A percentile compares a stretch with the other conserved stretches of the same genome.
Evolutionary conservation across 2,888 invertebrate genomes (phyloP).

Genomic region (Tineola bisselliella): DNA sequence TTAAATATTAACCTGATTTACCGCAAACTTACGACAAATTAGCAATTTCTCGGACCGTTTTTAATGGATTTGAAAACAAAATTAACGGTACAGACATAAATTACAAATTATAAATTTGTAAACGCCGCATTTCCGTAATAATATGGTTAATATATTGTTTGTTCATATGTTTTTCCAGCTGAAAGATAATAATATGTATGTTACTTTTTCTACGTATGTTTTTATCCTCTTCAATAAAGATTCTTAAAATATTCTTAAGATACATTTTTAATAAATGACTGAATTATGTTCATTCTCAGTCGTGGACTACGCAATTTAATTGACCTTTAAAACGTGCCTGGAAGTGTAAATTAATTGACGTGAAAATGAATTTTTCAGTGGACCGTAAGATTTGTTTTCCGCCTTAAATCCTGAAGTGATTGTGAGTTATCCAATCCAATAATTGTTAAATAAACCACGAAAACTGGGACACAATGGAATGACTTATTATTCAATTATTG

Average conservation of each 20-base stretch:
- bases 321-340: no score
- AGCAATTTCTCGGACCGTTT: not conserved
- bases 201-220: no score
- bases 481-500: not conserved
- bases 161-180: no score
- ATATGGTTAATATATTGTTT: no score
- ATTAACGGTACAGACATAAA: not conserved
- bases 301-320: no score
- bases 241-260: no score
- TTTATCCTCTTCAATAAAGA: no score
- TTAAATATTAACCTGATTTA: slow-evolving; percentile 2
- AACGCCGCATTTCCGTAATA: no score
- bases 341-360: slow-evolving; percentile 3
- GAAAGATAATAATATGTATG: no score
- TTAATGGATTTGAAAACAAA: not conserved
- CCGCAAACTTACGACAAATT: slow-evolving; percentile 1
- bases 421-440: slow-evolving; percentile 31
- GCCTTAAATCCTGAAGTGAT: not conserved
- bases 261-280: no score
- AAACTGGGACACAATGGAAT: slow-evolving; percentile 18
- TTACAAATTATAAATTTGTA: no score
- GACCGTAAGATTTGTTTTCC: slow-evolving; percentile 2
- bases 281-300: no score
- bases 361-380: slow-evolving; percentile 2
- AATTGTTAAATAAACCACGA: slow-evolving; percentile 42